Evolutionary conservation across 2,888 invertebrate genomes (phyloP).

Genomic region (Hetaerina titia): DNA sequence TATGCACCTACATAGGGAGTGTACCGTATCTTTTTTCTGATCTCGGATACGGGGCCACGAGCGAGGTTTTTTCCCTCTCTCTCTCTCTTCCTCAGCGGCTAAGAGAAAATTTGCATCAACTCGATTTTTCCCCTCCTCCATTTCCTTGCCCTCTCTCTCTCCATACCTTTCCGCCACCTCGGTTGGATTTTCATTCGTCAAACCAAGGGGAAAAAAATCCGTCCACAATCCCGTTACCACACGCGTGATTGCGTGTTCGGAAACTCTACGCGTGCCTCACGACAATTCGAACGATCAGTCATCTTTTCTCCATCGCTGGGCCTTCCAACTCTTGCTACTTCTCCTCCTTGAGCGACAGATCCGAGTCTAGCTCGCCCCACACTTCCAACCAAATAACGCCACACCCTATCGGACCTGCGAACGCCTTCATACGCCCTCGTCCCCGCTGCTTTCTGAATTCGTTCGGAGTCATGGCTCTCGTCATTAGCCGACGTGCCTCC

Average conservation of each 20-base stretch:
- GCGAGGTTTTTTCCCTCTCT: too few species aligned
- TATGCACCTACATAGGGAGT: too few species aligned
- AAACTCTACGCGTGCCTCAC: conserved; percentile 27
- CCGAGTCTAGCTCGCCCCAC: not conserved
- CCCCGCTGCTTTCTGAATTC: not conserved
- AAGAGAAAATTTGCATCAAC: conserved; percentile 27
- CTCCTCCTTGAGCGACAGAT: not conserved
- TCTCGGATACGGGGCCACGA: not conserved
- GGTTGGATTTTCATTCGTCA: not conserved
- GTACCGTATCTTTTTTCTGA: not conserved
- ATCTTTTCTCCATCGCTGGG: not conserved
- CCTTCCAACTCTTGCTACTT: not conserved
- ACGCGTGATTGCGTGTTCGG: conserved; percentile 45
- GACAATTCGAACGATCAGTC: conserved; percentile 40
- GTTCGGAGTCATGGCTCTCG: not conserved
- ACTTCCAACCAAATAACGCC: not conserved
- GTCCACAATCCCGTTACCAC: not conserved
- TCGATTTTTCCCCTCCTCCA: not conserved
- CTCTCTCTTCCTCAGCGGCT: not conserved
- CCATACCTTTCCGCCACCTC: not conserved
- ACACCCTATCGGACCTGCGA: not conserved
- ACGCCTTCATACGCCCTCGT: not conserved
- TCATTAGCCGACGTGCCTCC: not conserved
- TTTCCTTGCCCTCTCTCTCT: not conserved
- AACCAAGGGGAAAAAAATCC: not conserved